These are phyloP conservation scores for Holacanthus passer DNA, from an alignment of 2,113 vertebrate species.

Conservation along the genomic window DNA sequence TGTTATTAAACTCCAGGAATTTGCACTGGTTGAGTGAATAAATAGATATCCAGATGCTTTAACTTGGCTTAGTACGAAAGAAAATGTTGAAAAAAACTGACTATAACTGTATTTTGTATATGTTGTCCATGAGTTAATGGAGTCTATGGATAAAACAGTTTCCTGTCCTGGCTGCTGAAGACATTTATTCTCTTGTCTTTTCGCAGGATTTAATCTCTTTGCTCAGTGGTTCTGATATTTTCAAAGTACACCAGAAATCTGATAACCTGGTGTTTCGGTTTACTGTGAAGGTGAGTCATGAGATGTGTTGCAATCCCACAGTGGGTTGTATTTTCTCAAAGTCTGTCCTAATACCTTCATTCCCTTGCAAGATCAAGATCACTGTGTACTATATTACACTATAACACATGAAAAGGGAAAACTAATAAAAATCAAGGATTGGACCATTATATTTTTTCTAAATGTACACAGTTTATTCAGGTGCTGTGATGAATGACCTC, in stretches of 20 bases:
- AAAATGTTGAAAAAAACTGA: too few relatives aligned
- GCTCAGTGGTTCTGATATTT: slow-evolving; percentile 83
- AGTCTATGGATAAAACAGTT: background rate
- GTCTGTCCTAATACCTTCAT: background rate
- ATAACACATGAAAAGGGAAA: background rate
- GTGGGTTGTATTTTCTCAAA: background rate
- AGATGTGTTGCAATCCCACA: slow-evolving; percentile 1
- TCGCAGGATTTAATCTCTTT: slow-evolving; percentile 92
- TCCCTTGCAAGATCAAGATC: background rate
- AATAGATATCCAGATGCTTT: too few relatives aligned
- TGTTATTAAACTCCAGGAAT: too few relatives aligned
- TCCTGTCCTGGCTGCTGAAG: background rate
- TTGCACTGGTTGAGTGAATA: too few relatives aligned
- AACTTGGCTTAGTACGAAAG: too few relatives aligned
- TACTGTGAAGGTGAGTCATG: slow-evolving; percentile 83
- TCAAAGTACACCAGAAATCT: slow-evolving; percentile 88
- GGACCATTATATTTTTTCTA: background rate
- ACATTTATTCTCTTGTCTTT: slow-evolving; percentile 22
- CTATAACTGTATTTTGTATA: background rate
- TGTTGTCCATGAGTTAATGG: background rate
- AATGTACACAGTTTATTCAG: background rate
- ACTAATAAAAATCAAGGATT: background rate
- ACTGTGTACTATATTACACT: background rate
- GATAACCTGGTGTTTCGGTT: slow-evolving; percentile 90
- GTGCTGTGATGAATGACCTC: background rate